These are phyloP conservation scores for Oryzias javanicus DNA, from an alignment of 2,113 vertebrate genomes.

Conservation along the genomic window DNA sequence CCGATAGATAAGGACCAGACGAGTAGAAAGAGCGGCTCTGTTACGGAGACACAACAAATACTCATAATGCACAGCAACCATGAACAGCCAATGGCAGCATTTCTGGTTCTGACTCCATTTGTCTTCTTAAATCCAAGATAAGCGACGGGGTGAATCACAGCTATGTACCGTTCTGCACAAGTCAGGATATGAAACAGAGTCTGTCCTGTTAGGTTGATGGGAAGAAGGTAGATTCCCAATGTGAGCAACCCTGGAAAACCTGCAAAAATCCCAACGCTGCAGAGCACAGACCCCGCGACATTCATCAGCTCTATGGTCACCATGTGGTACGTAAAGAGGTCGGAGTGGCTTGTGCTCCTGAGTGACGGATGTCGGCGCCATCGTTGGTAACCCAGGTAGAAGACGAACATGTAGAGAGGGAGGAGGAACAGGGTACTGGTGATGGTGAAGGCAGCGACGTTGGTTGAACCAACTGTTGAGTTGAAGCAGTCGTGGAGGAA, in stretches of 20 bases:
- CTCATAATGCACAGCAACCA: not conserved
- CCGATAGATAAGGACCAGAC: not conserved
- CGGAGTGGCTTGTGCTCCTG: not conserved
- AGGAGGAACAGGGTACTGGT: not conserved
- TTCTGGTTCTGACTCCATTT: constrained; percentile 1
- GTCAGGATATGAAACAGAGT: not conserved
- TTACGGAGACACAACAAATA: not conserved
- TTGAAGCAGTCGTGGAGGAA: not conserved
- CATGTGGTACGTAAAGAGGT: constrained; percentile 1
- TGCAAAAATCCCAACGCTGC: not conserved
- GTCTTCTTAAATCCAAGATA: not conserved
- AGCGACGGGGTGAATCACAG: constrained; percentile 1
- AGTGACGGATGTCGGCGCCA: not conserved
- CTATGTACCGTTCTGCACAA: constrained; percentile 7
- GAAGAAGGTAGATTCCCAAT: not conserved
- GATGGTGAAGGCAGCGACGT: not conserved
- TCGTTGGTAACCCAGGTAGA: not conserved
- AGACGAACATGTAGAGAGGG: not conserved
- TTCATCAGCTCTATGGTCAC: not conserved
- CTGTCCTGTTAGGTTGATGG: not conserved
- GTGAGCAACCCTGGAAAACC: not conserved
- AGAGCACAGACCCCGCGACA: not conserved
- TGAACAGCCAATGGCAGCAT: not conserved
- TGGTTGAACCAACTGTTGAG: not conserved
- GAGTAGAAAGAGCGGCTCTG: not conserved